Conservation (phyloP, 2,797 vertebrate species). For the Protonibea diacanthus region DNA sequence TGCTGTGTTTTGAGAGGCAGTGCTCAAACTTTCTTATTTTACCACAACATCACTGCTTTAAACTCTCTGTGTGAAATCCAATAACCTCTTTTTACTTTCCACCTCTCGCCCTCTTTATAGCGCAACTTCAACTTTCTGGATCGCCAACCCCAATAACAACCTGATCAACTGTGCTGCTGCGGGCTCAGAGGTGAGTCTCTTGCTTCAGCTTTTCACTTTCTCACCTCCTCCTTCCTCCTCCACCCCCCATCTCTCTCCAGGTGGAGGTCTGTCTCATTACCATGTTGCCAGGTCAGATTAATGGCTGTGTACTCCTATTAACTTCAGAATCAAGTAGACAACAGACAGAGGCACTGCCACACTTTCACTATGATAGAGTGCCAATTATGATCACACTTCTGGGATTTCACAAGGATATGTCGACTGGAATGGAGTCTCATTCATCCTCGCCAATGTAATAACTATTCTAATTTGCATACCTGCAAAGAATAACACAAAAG, state of each 20-base stretch:
- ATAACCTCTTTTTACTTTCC: slow-evolving; percentile 37
- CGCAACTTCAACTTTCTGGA: slow-evolving; percentile 96
- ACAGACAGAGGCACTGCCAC: slow-evolving; percentile 18
- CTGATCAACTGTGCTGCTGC: slow-evolving; percentile 91
- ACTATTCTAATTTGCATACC: slow-evolving; percentile 57
- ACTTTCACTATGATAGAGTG: slow-evolving; percentile 52
- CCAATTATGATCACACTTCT: slow-evolving; percentile 58
- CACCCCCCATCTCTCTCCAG: slow-evolving; percentile 18
- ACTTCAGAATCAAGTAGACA: slow-evolving; percentile 54
- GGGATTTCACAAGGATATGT: slow-evolving; percentile 44
- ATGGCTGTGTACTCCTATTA: slow-evolving; percentile 59
- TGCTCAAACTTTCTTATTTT: slow-evolving; percentile 4
- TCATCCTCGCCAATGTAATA: slow-evolving; percentile 41
- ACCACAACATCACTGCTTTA: background rate
- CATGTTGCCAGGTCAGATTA: slow-evolving; percentile 65
- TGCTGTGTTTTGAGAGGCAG: background rate
- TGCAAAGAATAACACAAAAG: slow-evolving; percentile 33
- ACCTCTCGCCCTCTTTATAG: slow-evolving; percentile 69
- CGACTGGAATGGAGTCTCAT: slow-evolving; percentile 13
- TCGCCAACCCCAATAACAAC: slow-evolving; percentile 96
- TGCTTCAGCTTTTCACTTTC: slow-evolving; percentile 9
- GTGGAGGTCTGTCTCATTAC: slow-evolving; percentile 66
- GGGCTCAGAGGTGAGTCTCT: slow-evolving; percentile 92
- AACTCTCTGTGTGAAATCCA: slow-evolving; percentile 23
- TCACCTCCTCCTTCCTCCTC: background rate